Percentiles rank a stretch among this genome's conserved stretches.
These are phyloP conservation scores for Drosophila elegans DNA, from an alignment of 1,140 invertebrate genomes.

Conservation along the genomic window DNA sequence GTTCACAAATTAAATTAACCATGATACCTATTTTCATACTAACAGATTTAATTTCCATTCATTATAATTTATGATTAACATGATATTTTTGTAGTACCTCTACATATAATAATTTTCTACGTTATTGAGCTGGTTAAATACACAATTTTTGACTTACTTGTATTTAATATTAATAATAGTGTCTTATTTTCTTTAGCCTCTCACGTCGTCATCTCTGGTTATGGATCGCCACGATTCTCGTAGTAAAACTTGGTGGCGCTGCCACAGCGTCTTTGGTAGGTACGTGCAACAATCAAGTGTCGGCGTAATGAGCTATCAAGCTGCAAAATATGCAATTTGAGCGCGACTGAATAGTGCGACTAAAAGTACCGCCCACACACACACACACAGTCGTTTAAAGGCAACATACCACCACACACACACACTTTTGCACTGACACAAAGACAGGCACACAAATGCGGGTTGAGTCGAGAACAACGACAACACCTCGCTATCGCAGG, in stretches of 20 bases:
- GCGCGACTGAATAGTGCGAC: constrained; percentile 63
- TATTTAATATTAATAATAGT: not conserved
- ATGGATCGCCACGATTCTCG: constrained; percentile 12
- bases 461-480: constrained; percentile 45
- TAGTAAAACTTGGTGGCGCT: not conserved
- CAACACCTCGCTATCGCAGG: constrained; percentile 73
- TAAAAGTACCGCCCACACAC: constrained; percentile 40
- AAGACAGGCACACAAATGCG: constrained; percentile 37
- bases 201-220: constrained; percentile 25
- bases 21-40: no score
- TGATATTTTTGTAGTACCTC: no score
- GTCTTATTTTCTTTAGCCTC: not conserved
- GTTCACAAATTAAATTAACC: no score
- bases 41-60: no score
- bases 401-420: not conserved
- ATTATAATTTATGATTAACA: no score
- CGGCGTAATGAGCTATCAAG: constrained; percentile 82
- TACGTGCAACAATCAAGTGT: constrained; percentile 81
- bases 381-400: not conserved
- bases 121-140: no score
- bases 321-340: constrained; percentile 82
- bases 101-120: not conserved
- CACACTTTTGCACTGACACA: constrained; percentile 1
- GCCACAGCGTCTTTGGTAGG: constrained; percentile 25
- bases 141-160: no score